Evolutionary conservation across 1,140 invertebrate genomes (phyloP).

Genomic region (Melanaphis sacchari): DNA sequence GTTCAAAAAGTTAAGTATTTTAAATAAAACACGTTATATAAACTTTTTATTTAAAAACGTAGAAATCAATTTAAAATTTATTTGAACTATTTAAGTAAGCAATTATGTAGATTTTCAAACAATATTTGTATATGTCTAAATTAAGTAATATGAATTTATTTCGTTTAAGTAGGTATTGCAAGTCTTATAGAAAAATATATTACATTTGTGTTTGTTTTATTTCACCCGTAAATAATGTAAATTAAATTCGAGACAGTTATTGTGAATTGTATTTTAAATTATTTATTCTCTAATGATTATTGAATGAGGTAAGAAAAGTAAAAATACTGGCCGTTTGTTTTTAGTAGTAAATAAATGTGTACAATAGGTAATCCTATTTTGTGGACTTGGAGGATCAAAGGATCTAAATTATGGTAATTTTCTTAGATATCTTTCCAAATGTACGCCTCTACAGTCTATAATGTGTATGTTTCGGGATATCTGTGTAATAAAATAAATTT

Average conservation of each 20-base stretch:
- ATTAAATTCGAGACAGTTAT: slow-evolving; percentile 23
- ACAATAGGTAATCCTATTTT: neutral
- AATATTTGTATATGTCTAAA: neutral
- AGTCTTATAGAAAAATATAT: neutral
- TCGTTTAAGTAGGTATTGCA: neutral
- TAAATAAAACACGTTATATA: too few relatives aligned
- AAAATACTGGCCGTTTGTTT: slow-evolving; percentile 31
- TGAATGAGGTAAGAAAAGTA: neutral
- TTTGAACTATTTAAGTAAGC: neutral
- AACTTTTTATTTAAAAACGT: neutral
- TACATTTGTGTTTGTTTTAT: neutral
- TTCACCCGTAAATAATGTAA: neutral
- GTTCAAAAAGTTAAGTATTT: too few relatives aligned
- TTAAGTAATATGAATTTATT: neutral
- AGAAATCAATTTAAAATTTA: neutral
- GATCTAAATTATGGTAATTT: slow-evolving; percentile 28
- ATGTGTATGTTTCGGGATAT: neutral
- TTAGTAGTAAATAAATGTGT: neutral
- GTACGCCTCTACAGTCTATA: neutral
- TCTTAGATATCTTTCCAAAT: neutral
- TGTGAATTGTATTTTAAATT: neutral
- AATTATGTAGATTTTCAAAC: neutral
- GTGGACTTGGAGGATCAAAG: slow-evolving; percentile 20
- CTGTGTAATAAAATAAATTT: slow-evolving; percentile 12
- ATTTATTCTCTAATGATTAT: slow-evolving; percentile 17